Percentiles rank a stretch among this genome's conserved stretches.
phyloP scores from a whole-genome alignment of 64 coral and sea anemone species.

The Catalaphyllia jardinei region DNA sequence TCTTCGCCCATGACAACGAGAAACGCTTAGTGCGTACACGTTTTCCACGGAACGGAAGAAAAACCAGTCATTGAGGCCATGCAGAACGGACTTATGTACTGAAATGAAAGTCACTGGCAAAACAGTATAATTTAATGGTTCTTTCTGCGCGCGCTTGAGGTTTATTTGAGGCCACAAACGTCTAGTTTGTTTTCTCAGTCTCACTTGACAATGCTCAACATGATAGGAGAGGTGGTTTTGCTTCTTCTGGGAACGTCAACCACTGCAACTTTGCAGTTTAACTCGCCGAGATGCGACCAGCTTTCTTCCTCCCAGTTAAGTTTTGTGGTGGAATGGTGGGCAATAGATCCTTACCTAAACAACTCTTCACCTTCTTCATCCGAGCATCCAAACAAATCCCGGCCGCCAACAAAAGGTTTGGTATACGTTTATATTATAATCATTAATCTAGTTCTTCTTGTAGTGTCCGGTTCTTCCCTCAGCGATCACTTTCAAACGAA shows the following conservation, averaged over 20 bases:
- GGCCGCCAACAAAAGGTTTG: neutral
- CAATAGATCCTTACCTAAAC: neutral
- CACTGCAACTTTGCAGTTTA: neutral
- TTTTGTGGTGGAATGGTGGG: conserved; percentile 12
- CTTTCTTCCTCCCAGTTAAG: neutral
- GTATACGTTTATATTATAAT: neutral
- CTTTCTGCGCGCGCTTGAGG: neutral
- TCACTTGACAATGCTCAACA: neutral
- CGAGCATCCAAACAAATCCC: neutral
- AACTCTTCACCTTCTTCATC: conserved; percentile 3
- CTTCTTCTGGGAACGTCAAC: neutral
- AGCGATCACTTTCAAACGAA: no score
- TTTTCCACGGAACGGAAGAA: neutral
- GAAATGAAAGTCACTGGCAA: neutral
- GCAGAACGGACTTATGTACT: neutral
- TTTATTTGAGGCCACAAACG: no score
- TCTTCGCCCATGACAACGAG: neutral
- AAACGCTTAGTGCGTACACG: neutral
- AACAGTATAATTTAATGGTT: neutral
- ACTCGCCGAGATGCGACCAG: neutral
- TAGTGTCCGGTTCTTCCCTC: no score
- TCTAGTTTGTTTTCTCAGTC: no score
- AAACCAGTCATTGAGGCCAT: neutral
- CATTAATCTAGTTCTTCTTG: no score
- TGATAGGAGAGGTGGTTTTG: neutral